Conservation (phyloP, 2,888 invertebrate genomes). For the Platypus cylindrus region DNA sequence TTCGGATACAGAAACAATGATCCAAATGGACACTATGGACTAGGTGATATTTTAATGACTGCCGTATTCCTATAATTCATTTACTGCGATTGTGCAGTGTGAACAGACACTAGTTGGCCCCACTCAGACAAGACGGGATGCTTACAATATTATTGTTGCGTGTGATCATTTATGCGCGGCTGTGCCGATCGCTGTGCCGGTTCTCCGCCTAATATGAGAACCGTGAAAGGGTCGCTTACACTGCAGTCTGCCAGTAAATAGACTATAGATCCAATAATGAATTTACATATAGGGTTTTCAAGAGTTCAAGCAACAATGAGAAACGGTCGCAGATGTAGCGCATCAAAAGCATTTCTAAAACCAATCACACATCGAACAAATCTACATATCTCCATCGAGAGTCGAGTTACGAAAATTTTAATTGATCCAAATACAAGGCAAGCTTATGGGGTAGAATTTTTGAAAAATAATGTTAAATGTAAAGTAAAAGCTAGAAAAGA, state of each 20-base stretch:
- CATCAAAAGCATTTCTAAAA: conserved; percentile 64
- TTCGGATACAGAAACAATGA: conserved; percentile 59
- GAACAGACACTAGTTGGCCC: no score
- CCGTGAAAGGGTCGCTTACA: neutral
- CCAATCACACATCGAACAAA: conserved; percentile 52
- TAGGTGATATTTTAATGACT: no score
- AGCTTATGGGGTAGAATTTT: conserved; percentile 57
- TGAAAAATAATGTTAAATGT: conserved; percentile 42
- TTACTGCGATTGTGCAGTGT: no score
- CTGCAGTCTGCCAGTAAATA: no score
- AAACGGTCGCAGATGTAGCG: conserved; percentile 63
- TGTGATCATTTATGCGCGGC: no score
- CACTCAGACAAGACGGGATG: no score
- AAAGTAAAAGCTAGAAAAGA: conserved; percentile 51
- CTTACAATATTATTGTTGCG: no score
- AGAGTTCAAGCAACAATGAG: conserved; percentile 58
- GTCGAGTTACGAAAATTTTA: conserved; percentile 54
- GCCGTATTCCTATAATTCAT: no score
- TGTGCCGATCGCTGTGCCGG: no score
- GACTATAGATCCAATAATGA: conserved; percentile 20
- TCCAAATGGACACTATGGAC: conserved; percentile 48
- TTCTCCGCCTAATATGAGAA: no score
- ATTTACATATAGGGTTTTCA: conserved; percentile 46
- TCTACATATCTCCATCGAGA: conserved; percentile 55
- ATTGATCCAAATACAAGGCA: conserved; percentile 48